Base-by-base conservation (phyloP, 2,888 invertebrate genomes). In the Parapristionchus giblindavisi region DNA sequence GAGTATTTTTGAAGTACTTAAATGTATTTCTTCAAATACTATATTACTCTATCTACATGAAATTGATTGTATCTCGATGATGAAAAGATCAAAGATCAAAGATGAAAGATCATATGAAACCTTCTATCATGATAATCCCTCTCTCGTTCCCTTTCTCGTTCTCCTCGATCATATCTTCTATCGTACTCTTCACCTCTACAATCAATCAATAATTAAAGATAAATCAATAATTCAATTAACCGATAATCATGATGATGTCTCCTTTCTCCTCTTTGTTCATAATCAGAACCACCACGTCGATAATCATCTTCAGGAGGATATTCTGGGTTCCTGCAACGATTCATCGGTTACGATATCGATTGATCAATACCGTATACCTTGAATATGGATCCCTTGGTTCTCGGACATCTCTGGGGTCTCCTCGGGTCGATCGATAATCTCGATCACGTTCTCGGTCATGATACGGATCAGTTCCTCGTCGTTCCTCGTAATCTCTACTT, bases 391-490 rank as follows among this genome's bases (percentile, higher is more conserved):
- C n/a, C 56, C 24, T 21, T 8, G 8, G 14, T 56, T 24, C 14
- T 8, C 24, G 8, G 8, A 24, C 14, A 56, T 56, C 56, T 56
- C 56, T 56, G 17, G 56, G 56, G 21, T 70, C 52, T 34, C 66
- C 34, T 34, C 36, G 24, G 6, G 52, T 54, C 14, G 34, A 36
- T 70, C 68, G 68, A 54, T 66, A 66, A 2, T 61, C 51, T 58
- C 74, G 14, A 36, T 75, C 54, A 29, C 60, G 38, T 24, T 70
- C 51, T 32, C 77, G 75, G 21, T 75, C 76, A 8, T 76, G 68
- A 34, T 77, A 76, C n/a, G n/a, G n/a, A n/a, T n/a, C n/a, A 14
- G 68, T 74, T 24, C 52, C 68, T n/a, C 76, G 48, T 68, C 75
- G n/a, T 5, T 75, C 75, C 61, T 77, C 77, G 56, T 58, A 66